Conservation (phyloP, 2,113 vertebrate genomes). For the Phoenicopterus ruber region DNA sequence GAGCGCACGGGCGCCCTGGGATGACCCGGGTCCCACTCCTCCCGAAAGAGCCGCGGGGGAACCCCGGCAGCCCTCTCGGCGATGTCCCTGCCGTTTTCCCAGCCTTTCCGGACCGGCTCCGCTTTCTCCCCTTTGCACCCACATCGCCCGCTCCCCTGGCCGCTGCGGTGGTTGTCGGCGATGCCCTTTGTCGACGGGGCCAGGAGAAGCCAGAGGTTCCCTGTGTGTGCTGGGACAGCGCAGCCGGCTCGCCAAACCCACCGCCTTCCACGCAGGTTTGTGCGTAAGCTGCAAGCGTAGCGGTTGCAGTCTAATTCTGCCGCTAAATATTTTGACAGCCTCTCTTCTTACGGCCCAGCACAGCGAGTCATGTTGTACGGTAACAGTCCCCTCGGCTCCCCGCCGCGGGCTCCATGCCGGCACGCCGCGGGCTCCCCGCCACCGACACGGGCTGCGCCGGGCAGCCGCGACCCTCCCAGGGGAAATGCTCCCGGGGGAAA, state of each 20-base stretch:
- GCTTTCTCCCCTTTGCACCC: not conserved
- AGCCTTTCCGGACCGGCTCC: not conserved
- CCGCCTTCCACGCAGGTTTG: accelerated
- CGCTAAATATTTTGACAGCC: constrained; percentile 41
- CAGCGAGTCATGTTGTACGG: not conserved
- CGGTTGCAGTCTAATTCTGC: not conserved
- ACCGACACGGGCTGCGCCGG: accelerated
- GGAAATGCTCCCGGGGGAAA: not conserved
- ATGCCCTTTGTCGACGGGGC: accelerated
- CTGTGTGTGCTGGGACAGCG: accelerated
- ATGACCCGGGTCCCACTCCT: not conserved
- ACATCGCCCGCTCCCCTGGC: accelerated
- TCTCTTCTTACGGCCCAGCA: not conserved
- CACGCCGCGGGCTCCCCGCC: not conserved
- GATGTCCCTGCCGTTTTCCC: not conserved
- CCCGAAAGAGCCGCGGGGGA: not conserved
- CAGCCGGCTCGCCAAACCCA: not conserved
- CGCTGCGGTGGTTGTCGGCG: accelerated
- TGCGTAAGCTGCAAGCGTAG: not conserved
- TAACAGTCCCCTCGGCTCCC: not conserved
- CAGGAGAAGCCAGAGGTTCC: not conserved
- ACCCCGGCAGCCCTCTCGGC: accelerated
- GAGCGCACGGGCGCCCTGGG: accelerated
- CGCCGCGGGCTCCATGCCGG: no score
- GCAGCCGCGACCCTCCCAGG: not conserved